Evolutionary conservation across 2,797 vertebrate genomes (phyloP), one percentile per base, ranked within the genome.

Genomic region (Echiichthys vipera): DNA sequence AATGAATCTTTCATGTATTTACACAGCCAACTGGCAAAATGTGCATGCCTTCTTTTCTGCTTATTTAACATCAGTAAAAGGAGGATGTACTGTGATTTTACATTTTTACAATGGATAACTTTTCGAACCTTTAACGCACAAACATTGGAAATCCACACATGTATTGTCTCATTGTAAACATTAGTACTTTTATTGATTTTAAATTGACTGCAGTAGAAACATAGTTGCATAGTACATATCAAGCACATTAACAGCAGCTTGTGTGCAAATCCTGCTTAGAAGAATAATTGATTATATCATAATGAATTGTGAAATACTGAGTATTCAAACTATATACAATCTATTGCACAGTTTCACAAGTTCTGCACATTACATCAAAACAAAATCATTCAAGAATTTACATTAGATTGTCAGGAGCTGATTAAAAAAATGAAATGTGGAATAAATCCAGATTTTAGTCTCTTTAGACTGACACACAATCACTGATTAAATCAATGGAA

Each of bases 131-230:
- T 47, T 20, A 27, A 22, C 11, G 67, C 47, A 43, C n/a, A 55
- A 46, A 12, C 2, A n/a, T 7, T 65, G 3, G 47, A 68, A 77
- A 53, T 61, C 47, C 64, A 69, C 46, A 58, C 29, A 69, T 25
- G 61, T 70, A 56, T 82, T 81, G 74, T 87, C 81, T 89, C 75
- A 84, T 45, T 91, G 90, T 91, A 91, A 92, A 92, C 89, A 87
- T 81, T 32, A 66, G 55, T 67, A 80, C 43, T 77, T 92, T 92
- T 90, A 93, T 93, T 93, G 82, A 89, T 88, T 65, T 13, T 83
- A 40, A 66, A 65, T 70, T 46, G 59, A 69, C 65, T 74, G 53
- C 53, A 74, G 61, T 66, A 77, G 5, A 86, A 83, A 84, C 34
- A 59, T n/a, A n/a, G 50, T 87, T 89, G 85, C 87, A 89, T 90